phyloP scores from a whole-genome alignment of 2,888 invertebrate species.

The Morinoia aosen region DNA sequence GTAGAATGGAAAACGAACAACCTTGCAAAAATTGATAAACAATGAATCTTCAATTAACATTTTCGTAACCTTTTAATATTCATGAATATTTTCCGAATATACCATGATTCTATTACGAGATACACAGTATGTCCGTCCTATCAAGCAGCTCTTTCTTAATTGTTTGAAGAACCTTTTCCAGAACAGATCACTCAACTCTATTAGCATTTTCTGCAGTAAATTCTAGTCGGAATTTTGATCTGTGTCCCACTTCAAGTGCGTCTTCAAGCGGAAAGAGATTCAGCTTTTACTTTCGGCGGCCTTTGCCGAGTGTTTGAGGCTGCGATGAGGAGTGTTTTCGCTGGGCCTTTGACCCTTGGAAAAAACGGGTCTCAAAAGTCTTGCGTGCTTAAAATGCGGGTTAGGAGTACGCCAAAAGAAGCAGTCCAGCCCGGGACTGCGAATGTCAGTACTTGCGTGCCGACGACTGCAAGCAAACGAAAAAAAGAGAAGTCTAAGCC shows the following conservation, averaged over 20 bases:
- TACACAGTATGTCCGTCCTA: too few relatives aligned
- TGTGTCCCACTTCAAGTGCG: neutral
- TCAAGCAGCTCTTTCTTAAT: too few relatives aligned
- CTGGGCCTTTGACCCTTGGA: conserved; percentile 20
- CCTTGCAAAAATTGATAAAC: neutral
- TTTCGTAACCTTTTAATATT: too few relatives aligned
- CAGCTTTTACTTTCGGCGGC: conserved; percentile 21
- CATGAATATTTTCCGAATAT: neutral
- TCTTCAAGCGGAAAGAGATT: neutral
- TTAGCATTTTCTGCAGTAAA: neutral
- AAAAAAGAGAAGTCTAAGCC: neutral
- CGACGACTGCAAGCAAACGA: neutral
- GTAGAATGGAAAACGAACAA: neutral
- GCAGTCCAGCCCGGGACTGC: neutral
- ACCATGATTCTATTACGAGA: neutral
- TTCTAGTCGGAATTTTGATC: neutral
- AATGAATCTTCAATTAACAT: neutral
- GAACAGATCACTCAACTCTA: neutral
- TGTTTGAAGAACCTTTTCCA: neutral
- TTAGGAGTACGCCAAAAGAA: conserved; percentile 1
- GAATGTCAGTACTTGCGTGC: conserved; percentile 9
- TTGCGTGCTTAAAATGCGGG: neutral
- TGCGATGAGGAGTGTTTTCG: neutral
- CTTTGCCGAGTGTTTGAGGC: conserved; percentile 16
- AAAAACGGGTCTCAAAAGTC: neutral